A percentile compares a stretch with the other conserved stretches of the same genome.
These are phyloP conservation scores for Gymnarchus niloticus DNA, from an alignment of 2,113 vertebrate species.

Conservation along the genomic window DNA sequence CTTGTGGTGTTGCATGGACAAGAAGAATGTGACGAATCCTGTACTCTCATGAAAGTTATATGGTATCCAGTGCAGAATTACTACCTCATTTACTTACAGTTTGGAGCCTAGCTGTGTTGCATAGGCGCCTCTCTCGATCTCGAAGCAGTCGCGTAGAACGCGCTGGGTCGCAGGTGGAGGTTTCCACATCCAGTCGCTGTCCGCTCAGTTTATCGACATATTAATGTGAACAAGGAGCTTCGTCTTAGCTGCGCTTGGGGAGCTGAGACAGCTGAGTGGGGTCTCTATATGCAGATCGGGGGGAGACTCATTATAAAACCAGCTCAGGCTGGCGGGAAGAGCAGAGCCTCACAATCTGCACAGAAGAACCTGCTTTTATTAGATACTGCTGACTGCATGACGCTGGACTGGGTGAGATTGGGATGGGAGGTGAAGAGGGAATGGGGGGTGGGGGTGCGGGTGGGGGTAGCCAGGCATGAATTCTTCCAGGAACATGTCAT, in stretches of 20 bases:
- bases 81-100: too few species aligned
- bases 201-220: too few species aligned
- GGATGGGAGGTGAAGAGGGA: background rate
- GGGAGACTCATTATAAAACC: background rate
- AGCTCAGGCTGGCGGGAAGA: background rate
- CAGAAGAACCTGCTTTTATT: background rate
- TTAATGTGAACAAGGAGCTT: too few species aligned
- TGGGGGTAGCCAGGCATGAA: background rate
- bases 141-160: too few species aligned
- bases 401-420: background rate
- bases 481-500: background rate
- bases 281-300: background rate
- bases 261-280: background rate
- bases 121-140: too few species aligned
- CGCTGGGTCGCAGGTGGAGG: too few species aligned
- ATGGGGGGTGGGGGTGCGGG: background rate
- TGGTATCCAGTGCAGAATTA: background rate
- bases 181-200: too few species aligned
- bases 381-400: background rate
- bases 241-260: background rate
- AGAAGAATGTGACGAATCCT: background rate
- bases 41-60: background rate
- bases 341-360: background rate
- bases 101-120: too few species aligned
- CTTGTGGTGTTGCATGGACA: background rate